phyloP scores from a whole-genome alignment of 2,797 vertebrate species.

The Cetoscarus ocellatus region DNA sequence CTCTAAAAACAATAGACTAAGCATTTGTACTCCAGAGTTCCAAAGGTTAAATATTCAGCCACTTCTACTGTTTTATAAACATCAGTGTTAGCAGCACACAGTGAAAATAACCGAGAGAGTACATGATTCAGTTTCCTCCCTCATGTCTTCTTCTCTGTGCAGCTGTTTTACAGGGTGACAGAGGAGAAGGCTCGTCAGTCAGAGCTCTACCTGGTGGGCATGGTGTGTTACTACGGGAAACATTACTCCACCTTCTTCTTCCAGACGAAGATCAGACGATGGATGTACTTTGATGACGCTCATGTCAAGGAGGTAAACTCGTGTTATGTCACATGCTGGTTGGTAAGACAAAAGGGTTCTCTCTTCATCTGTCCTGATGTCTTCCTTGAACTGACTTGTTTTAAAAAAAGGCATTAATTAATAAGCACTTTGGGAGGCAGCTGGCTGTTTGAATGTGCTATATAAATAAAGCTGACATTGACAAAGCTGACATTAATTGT shows the following conservation, averaged over 20 bases:
- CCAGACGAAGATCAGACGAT: conserved; percentile 96
- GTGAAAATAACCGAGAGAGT: neutral
- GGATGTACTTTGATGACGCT: conserved; percentile 99
- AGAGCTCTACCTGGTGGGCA: conserved; percentile 96
- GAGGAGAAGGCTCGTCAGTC: conserved; percentile 94
- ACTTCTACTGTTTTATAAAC: neutral
- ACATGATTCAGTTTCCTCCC: neutral
- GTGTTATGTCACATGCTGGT: too few species aligned
- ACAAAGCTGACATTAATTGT: too few species aligned
- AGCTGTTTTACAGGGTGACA: conserved; percentile 96
- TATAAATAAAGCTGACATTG: too few species aligned
- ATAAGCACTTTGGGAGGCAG: too few species aligned
- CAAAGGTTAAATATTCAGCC: neutral
- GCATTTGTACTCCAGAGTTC: neutral
- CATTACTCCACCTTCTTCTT: conserved; percentile 99
- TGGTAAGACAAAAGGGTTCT: neutral
- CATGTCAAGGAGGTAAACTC: conserved; percentile 94
- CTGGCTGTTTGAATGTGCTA: too few species aligned
- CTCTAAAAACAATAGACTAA: neutral
- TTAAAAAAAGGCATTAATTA: too few species aligned
- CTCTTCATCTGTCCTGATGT: too few species aligned
- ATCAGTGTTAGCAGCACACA: neutral
- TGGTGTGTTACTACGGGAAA: conserved; percentile 99
- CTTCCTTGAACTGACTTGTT: too few species aligned
- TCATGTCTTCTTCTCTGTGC: conserved; percentile 19